Percentiles rank a stretch among this genome's conserved stretches.
phyloP scores from a whole-genome alignment of 2,888 invertebrate species.

The Chrysolina oricalcia region DNA sequence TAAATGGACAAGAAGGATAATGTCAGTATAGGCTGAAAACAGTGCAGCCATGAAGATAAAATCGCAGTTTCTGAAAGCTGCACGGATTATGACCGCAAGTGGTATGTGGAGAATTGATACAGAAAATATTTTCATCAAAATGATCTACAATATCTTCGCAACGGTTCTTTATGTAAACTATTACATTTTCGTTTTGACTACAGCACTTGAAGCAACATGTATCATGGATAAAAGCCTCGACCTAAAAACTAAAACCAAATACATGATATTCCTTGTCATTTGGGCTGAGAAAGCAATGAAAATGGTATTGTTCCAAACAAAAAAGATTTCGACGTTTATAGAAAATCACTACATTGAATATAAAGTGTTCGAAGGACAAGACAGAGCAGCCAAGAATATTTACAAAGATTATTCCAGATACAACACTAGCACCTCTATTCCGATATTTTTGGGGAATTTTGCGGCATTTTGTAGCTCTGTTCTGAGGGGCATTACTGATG shows the following conservation, averaged over 20 bases:
- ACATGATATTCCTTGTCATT: not conserved
- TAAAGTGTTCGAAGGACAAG: not conserved
- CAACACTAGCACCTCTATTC: not conserved
- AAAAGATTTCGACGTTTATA: not conserved
- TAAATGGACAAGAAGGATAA: no score
- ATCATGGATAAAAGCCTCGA: not conserved
- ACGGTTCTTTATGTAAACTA: not conserved
- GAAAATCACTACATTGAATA: not conserved
- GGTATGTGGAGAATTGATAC: conserved; percentile 6
- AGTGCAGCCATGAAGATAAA: not conserved
- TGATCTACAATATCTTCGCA: not conserved
- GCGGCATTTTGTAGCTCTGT: not conserved
- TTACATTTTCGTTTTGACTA: not conserved
- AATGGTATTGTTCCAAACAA: not conserved
- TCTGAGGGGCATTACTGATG: not conserved
- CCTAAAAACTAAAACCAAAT: not conserved
- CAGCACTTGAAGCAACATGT: not conserved
- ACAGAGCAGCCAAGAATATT: not conserved
- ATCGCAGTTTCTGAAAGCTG: not conserved
- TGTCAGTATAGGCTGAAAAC: not conserved
- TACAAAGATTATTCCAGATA: not conserved
- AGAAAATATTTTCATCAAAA: not conserved
- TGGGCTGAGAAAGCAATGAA: not conserved
- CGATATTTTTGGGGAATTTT: not conserved
- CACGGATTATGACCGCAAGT: not conserved